Evolutionary conservation across 2,797 vertebrate species (phyloP).

Genomic region (Gambelia wislizenii): DNA sequence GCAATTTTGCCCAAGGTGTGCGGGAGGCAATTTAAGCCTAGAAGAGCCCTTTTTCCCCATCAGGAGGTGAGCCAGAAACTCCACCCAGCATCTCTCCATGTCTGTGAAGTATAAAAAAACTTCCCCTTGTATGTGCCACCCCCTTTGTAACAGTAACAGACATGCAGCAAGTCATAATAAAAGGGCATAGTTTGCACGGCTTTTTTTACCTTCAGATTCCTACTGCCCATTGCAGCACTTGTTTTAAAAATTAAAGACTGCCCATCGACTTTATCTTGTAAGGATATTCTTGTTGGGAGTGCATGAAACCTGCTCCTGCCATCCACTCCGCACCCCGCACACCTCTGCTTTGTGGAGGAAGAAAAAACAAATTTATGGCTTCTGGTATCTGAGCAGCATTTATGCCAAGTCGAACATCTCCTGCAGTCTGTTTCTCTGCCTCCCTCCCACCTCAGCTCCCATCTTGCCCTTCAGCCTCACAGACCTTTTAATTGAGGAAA

Average conservation of each 20-base stretch:
- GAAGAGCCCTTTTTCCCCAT: too few relatives aligned
- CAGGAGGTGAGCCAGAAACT: too few relatives aligned
- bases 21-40: too few relatives aligned
- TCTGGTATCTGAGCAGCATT: conserved; percentile 1
- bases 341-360: too few relatives aligned
- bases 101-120: background rate
- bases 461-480: background rate
- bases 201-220: conserved; percentile 63
- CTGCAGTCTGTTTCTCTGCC: background rate
- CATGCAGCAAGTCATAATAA: too few relatives aligned
- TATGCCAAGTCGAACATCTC: background rate
- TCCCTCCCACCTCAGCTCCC: background rate
- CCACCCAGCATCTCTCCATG: too few relatives aligned
- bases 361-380: background rate
- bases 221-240: conserved; percentile 56
- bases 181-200: conserved; percentile 18
- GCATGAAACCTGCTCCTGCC: background rate
- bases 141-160: background rate
- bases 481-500: background rate
- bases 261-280: conserved; percentile 59
- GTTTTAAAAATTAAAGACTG: conserved; percentile 54
- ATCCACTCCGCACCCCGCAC: conserved; percentile 13
- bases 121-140: background rate
- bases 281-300: too few relatives aligned
- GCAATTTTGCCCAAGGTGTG: too few relatives aligned